Evolutionary conservation across 2,113 vertebrate species (phyloP), one percentile per base, ranked within the genome.

Genomic region (Dunckerocampus dactyliophorus): DNA sequence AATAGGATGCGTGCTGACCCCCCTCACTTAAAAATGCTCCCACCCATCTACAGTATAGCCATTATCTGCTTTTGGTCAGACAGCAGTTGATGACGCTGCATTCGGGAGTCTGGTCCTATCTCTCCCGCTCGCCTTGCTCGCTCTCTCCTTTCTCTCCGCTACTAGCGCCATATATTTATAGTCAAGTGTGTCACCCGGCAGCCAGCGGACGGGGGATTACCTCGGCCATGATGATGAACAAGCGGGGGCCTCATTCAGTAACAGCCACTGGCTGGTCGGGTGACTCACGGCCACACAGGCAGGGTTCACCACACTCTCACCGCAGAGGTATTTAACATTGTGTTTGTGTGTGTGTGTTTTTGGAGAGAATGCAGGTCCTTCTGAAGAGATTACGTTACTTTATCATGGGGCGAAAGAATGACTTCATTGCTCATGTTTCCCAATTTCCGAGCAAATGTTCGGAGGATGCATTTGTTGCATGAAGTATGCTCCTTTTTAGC

Each of bases 191-290:
- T 82, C 79, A 77, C 73, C 76, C 80, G 16, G 66, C 83, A 79
- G 82, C 84, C 78, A 72, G 79, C 62, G 69, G 77, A 80, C 59
- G 72, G 80, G 84, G 86, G 85, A 90, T 90, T 88, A 88, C 87
- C 86, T 85, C 65, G 58, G 75, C 77, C 74, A 47, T 63, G 55
- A 69, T 80, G 74, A 69, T 80, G 74, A 81, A 75, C 71, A 73
- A 84, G 79, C 71, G 20, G 78, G 43, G 74, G 72, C 77, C 79
- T 84, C 78, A 75, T 84, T 88, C 81, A 88, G 83, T 69, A 80
- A 62, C 80, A 15, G 71, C 61, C 63, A 28, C 69, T 77, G 11
- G 59, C 60, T 49, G 37, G n/a, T n/a, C 19, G 11, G 11, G 79
- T 87, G 84, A 90, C 79, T 88, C 83, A 77, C 57, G 15, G 71